Base-by-base conservation (phyloP, 2,797 vertebrate genomes). In the Manis pentadactyla region DNA sequence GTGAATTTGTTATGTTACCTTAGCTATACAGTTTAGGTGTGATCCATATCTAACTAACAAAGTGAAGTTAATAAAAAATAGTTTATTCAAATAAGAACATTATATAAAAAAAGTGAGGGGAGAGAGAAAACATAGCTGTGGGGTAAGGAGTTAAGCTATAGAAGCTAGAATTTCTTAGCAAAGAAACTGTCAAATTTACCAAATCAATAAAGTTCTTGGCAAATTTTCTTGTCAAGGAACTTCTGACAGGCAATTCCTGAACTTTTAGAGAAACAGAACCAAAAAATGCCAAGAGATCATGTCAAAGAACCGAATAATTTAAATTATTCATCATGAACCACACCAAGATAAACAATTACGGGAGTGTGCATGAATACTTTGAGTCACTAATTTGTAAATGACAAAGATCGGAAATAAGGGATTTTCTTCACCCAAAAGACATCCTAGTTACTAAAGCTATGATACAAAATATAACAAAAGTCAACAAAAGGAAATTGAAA, bases 381-480 rank as follows among this genome's bases (percentile, higher is more conserved):
- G 93, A 98, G 98, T 98, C 85, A 97, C 98, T 93, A 97, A 98
- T 97, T 98, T 98, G 82, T 98, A 98, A 96, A 98, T 97, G 97
- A 98, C 97, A 98, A 98, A 98, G 98, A 98, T 97, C 85, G 92
- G 98, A 99, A 98, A 98, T 98, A 95, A 98, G 98, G 98, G 98
- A 98, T 98, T 95, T 93, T 98, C 97, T 98, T 97, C 96, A 82
- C 83, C 98, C 98, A 97, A 97, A 98, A 97, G 97, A 96, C 49
- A 92, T 82, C 96, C 97, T 83, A 91, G 90, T 96, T 94, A 97
- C 96, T 98, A 97, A 97, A 97, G 93, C 87, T 37, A 59, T 95
- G 95, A 97, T 93, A 97, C 96, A 97, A 96, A 91, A 97, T 96
- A 97, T 97, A 88, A 90, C 92, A 57, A 94, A 94, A 96, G 93